phyloP scores from a whole-genome alignment of 1,140 invertebrate genomes.

The Chironomus striatipennis region DNA sequence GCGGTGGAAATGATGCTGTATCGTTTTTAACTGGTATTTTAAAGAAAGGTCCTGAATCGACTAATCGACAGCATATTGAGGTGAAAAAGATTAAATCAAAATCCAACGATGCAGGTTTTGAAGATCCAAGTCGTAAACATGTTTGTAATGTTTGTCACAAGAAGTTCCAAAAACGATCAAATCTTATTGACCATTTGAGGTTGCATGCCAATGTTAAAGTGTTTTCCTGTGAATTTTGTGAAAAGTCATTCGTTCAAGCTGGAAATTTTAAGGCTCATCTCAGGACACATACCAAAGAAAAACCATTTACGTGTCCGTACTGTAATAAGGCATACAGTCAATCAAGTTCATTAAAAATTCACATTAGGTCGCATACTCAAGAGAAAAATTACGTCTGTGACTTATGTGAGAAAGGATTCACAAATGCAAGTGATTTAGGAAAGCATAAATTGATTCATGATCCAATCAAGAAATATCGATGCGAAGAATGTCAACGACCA shows the following conservation, averaged over 20 bases:
- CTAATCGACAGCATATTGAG: background rate
- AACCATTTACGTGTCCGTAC: background rate
- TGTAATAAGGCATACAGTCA: background rate
- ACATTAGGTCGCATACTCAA: constrained; percentile 34
- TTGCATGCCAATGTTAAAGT: constrained; percentile 13
- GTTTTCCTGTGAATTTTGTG: background rate
- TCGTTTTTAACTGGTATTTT: background rate
- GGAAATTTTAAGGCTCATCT: constrained; percentile 13
- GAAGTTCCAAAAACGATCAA: constrained; percentile 1
- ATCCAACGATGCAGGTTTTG: background rate
- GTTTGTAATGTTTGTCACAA: constrained; percentile 1
- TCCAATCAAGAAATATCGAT: background rate
- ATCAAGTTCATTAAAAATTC: background rate
- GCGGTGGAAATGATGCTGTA: background rate
- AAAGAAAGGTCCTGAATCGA: background rate
- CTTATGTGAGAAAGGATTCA: constrained; percentile 43
- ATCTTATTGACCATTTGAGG: background rate
- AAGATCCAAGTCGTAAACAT: background rate
- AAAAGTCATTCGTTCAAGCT: constrained; percentile 12
- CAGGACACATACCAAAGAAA: background rate
- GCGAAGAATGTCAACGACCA: background rate
- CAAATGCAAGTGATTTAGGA: constrained; percentile 39
- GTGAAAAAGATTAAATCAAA: background rate
- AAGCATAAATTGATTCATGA: constrained; percentile 42
- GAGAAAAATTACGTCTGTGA: constrained; percentile 50